phyloP scores from a whole-genome alignment of 2,888 invertebrate genomes.

The Galerucella nymphaeae region DNA sequence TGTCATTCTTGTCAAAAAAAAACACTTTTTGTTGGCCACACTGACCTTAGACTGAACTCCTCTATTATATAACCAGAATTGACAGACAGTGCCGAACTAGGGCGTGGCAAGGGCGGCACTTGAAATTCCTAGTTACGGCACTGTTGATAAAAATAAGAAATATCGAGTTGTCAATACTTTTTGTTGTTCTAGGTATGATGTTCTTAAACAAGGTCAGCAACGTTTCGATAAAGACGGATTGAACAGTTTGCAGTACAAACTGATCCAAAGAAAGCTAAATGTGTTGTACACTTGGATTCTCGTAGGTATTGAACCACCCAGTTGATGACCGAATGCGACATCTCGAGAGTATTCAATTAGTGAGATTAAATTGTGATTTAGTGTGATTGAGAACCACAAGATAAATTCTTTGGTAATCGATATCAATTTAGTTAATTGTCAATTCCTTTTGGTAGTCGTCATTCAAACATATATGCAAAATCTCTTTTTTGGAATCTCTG shows the following conservation, averaged over 20 bases:
- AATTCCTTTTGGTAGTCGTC: too few species aligned
- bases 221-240: constrained; percentile 88
- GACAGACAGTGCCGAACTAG: too few species aligned
- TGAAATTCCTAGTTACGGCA: too few species aligned
- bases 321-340: constrained; percentile 70
- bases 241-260: constrained; percentile 83
- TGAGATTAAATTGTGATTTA: constrained; percentile 29
- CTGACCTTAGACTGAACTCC: too few species aligned
- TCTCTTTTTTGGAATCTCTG: too few species aligned
- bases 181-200: constrained; percentile 78
- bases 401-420: background rate
- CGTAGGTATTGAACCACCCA: constrained; percentile 78
- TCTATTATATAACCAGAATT: too few species aligned
- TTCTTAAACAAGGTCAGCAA: constrained; percentile 84
- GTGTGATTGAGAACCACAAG: background rate
- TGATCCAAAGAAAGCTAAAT: constrained; percentile 74
- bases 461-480: too few species aligned
- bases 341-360: constrained; percentile 15
- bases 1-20: too few species aligned
- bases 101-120: too few species aligned
- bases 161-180: background rate
- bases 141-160: background rate
- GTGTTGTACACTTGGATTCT: constrained; percentile 86
- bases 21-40: too few species aligned
- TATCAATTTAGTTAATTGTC: too few species aligned